Conservation (phyloP, 2,113 vertebrate genomes). For the Empidonax traillii region DNA sequence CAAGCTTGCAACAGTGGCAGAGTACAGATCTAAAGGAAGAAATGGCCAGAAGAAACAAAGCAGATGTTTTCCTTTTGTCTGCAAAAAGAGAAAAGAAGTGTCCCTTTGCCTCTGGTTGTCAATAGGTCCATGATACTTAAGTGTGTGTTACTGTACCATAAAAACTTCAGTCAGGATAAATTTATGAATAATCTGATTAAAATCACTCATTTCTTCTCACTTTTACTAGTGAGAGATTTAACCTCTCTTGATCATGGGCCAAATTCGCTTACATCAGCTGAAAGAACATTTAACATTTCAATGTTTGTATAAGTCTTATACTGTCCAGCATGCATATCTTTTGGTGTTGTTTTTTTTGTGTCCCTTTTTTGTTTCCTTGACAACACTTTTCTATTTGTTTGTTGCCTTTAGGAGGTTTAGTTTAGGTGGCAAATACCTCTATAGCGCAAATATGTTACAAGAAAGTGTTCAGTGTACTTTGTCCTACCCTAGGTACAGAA, state of each 20-base stretch:
- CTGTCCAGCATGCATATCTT: neutral
- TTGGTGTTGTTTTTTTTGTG: neutral
- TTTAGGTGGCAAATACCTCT: conserved; percentile 24
- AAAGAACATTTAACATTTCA: neutral
- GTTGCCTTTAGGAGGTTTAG: conserved; percentile 30
- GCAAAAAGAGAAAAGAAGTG: neutral
- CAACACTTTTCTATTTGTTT: neutral
- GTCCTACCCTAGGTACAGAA: neutral
- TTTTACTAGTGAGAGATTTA: neutral
- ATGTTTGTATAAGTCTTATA: neutral
- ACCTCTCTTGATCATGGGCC: neutral
- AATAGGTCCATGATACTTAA: neutral
- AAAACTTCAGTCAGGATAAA: neutral
- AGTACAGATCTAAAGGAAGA: neutral
- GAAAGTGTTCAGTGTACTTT: neutral
- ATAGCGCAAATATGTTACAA: neutral
- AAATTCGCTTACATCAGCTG: neutral
- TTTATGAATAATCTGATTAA: neutral
- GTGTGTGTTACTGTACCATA: neutral
- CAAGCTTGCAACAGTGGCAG: neutral
- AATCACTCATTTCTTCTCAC: neutral
- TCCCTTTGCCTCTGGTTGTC: neutral
- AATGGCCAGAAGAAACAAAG: neutral
- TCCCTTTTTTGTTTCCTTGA: neutral
- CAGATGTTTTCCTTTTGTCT: neutral